phyloP scores from a whole-genome alignment of 1,140 invertebrate species.

The Colletes gigas region DNA sequence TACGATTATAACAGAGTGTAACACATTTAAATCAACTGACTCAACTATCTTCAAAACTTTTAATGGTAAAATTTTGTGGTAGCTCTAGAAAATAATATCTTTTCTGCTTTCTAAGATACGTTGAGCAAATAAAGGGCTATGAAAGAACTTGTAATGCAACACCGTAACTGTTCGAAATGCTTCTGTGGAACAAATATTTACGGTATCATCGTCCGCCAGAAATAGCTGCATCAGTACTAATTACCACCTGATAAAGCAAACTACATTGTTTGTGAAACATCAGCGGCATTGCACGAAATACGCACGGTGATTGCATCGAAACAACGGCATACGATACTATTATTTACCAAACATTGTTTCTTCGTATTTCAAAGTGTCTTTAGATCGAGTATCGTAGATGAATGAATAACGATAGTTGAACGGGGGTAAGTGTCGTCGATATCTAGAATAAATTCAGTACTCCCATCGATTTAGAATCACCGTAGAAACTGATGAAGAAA shows the following conservation, averaged over 20 bases:
- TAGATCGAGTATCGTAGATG: not conserved
- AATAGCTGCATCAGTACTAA: not conserved
- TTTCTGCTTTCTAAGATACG: too few species aligned
- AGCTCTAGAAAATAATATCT: too few species aligned
- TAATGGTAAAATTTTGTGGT: too few species aligned
- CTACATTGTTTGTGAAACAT: slow-evolving; percentile 1
- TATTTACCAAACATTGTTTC: not conserved
- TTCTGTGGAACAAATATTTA: not conserved
- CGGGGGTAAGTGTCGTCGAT: not conserved
- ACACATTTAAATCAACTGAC: too few species aligned
- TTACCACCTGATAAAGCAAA: not conserved
- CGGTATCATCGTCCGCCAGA: not conserved
- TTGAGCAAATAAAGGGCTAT: not conserved
- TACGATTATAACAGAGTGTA: too few species aligned
- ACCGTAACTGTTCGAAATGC: not conserved
- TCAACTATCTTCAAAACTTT: too few species aligned
- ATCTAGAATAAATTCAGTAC: too few species aligned
- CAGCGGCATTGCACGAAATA: slow-evolving; percentile 2
- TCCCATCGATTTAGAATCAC: too few species aligned
- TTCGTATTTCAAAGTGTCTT: not conserved
- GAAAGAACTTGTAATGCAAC: not conserved
- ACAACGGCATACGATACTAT: not conserved
- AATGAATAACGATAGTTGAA: not conserved
- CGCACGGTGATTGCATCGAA: not conserved
- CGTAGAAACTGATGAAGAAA: too few species aligned